phyloP scores from a whole-genome alignment of 2,797 vertebrate genomes.

The Esox lucius region DNA sequence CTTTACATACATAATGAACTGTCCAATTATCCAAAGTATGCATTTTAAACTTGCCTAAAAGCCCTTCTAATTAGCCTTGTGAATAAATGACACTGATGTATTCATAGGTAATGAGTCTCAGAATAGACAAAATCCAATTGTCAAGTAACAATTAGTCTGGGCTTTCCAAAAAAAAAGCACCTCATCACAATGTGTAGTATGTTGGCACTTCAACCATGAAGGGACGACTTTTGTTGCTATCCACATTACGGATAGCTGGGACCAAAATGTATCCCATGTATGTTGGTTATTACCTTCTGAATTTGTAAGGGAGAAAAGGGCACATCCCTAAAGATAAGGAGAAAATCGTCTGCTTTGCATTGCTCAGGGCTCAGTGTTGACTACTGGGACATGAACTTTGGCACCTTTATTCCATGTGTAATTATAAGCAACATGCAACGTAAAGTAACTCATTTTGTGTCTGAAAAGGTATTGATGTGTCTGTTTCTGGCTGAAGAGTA shows the following conservation, averaged over 20 bases:
- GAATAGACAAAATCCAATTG: not conserved
- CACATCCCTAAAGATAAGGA: constrained; percentile 12
- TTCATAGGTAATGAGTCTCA: not conserved
- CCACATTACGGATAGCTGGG: not conserved
- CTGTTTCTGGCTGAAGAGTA: not conserved
- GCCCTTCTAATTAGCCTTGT: not conserved
- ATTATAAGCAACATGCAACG: not conserved
- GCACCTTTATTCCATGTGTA: not conserved
- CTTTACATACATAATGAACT: constrained; percentile 4
- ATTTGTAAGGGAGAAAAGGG: not conserved
- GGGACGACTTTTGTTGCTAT: not conserved
- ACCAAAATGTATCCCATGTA: not conserved
- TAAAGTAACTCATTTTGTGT: constrained; percentile 1
- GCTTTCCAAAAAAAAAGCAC: not conserved
- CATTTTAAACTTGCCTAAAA: not conserved
- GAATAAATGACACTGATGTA: not conserved
- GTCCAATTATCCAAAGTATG: not conserved
- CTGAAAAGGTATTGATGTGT: not conserved
- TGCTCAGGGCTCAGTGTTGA: constrained; percentile 26
- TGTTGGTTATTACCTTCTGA: not conserved
- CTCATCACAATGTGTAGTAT: too few relatives aligned
- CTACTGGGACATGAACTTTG: not conserved
- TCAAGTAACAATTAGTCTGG: not conserved
- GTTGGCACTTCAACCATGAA: not conserved
- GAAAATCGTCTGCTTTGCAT: constrained; percentile 24